phyloP scores from a whole-genome alignment of 2,113 vertebrate genomes.

The Lophotis ruficrista region DNA sequence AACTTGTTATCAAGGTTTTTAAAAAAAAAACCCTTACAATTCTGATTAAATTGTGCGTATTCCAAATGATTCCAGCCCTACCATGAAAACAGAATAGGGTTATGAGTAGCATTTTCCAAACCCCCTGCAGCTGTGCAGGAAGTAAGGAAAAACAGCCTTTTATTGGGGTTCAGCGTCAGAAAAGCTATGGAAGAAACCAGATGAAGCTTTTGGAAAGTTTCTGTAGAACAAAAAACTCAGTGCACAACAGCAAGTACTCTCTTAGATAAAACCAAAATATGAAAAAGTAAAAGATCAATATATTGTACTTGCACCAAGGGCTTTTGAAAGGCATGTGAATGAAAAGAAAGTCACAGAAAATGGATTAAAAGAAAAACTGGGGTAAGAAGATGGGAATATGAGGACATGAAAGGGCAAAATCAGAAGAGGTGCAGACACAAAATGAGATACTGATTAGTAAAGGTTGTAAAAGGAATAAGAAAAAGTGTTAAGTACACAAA shows the following conservation, averaged over 20 bases:
- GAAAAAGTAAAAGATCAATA: conserved; percentile 38
- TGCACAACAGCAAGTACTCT: not conserved
- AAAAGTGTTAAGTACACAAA: conserved; percentile 59
- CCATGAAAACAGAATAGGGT: not conserved
- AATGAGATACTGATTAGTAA: conserved; percentile 66
- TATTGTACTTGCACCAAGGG: not conserved
- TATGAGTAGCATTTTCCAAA: not conserved
- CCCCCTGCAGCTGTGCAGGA: not conserved
- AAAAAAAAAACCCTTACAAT: not conserved
- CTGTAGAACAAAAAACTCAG: not conserved
- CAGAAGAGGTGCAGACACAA: conserved; percentile 40
- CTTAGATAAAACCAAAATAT: not conserved
- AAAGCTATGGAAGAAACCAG: not conserved
- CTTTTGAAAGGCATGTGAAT: conserved; percentile 30
- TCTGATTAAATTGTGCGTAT: not conserved
- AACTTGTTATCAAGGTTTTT: not conserved
- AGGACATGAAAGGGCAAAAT: conserved; percentile 50
- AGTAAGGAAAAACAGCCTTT: not conserved
- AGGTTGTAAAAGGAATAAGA: conserved; percentile 39
- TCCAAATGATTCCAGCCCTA: not conserved
- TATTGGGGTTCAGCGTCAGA: not conserved
- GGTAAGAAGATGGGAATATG: conserved; percentile 1
- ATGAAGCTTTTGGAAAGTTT: conserved; percentile 18
- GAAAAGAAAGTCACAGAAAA: conserved; percentile 47
- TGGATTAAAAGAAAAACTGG: conserved; percentile 41